Base-by-base conservation (phyloP, 2,797 vertebrate species). In the Lepilemur ruficaudatus region DNA sequence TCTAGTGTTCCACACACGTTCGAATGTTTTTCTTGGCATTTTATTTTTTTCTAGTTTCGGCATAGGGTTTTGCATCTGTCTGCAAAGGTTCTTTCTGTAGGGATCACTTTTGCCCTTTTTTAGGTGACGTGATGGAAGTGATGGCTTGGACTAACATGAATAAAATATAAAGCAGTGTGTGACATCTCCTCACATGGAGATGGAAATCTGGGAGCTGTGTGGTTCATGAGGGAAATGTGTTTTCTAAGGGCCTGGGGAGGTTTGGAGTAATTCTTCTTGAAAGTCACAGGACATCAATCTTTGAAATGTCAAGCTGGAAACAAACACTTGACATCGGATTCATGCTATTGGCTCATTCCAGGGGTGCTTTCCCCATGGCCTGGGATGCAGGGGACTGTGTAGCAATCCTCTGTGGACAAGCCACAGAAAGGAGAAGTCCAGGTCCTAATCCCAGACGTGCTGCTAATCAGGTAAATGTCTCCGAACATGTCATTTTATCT, bases 21-120 rank as follows among this genome's bases (percentile, higher is more conserved):
- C 73, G 86, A 94, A 96, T 97, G 78, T 92, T 97, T 95, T 93
- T 95, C 97, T 97, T 87, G 90, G 96, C 92, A 94, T 95, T 97
- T 96, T 90, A 67, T 94, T 95, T 83, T 87, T 87, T 23, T 63
- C 93, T 59, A 70, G 63, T 91, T 95, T 92, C 86, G 89, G 89
- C 70, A 72, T 41, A 95, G 91, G 55, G 83, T 23, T 95, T 96
- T 96, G 94, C 63, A 88, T 97, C 92, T 89, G 82, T 94, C 94
- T 48, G 0, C 55, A 93, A 96, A 92, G 89, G 41, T 85, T 69
- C 78, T 95, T 90, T 91, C 94, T 95, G 20, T 14, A 90, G 84
- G 78, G 84, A 90, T 83, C 65, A 59, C 28, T 61, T 69, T 91
- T 92, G 88, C 61, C 72, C 50, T 38, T 59, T 91, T 76, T 13